Conservation (phyloP, 2,888 invertebrate genomes). For the Diaprepes abbreviatus region DNA sequence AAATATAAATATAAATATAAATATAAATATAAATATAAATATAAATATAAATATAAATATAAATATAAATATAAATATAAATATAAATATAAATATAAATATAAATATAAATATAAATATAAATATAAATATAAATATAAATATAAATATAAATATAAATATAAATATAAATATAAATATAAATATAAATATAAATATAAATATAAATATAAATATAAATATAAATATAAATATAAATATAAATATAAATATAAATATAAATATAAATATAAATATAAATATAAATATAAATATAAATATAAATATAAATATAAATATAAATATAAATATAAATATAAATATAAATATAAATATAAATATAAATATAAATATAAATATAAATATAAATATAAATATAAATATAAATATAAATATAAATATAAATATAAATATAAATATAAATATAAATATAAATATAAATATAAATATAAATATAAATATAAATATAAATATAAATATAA, state of each 20-base stretch:
- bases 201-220: background rate
- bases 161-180: background rate
- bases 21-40: background rate
- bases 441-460: constrained; percentile 18
- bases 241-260: background rate
- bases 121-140: too few species aligned
- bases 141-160: background rate
- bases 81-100: background rate
- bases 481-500: constrained; percentile 4
- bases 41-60: background rate
- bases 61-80: background rate
- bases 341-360: constrained; percentile 8
- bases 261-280: background rate
- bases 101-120: background rate
- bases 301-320: background rate
- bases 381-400: background rate
- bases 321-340: background rate
- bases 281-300: background rate
- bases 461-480: constrained; percentile 9
- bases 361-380: constrained; percentile 3
- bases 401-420: background rate
- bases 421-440: constrained; percentile 15
- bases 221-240: background rate
- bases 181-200: background rate
- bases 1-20: too few species aligned